phyloP scores from a whole-genome alignment of 2,113 vertebrate species.

The Rallus limicola region DNA sequence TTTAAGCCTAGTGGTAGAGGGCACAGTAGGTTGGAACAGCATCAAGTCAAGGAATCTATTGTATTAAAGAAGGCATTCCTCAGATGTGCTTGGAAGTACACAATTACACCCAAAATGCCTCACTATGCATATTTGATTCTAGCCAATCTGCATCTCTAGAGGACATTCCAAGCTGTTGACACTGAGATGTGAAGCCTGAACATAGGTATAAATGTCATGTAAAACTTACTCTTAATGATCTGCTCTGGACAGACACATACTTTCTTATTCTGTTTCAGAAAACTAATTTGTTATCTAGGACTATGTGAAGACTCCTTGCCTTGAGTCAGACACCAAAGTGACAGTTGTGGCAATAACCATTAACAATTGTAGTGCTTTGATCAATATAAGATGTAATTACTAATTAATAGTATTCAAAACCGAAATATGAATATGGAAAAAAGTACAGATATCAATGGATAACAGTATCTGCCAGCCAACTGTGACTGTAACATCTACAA shows the following conservation, averaged over 20 bases:
- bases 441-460: background rate
- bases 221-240: background rate
- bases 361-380: background rate
- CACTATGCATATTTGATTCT: background rate
- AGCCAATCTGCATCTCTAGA: background rate
- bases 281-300: background rate
- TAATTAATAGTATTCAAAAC: background rate
- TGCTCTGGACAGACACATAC: fast-evolving
- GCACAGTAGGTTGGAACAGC: background rate
- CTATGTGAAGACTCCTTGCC: background rate
- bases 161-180: background rate
- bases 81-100: background rate
- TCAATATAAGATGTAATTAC: background rate
- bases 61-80: background rate
- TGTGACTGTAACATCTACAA: background rate
- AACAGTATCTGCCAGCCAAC: background rate
- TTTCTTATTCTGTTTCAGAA: background rate
- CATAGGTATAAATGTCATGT: fast-evolving
- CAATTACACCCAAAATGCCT: background rate
- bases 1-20: background rate
- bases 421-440: background rate
- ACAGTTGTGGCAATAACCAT: background rate
- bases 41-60: background rate
- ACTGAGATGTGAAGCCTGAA: background rate
- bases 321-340: background rate